phyloP scores from a whole-genome alignment of 2,797 vertebrate genomes.

The Epinephelus awoara region DNA sequence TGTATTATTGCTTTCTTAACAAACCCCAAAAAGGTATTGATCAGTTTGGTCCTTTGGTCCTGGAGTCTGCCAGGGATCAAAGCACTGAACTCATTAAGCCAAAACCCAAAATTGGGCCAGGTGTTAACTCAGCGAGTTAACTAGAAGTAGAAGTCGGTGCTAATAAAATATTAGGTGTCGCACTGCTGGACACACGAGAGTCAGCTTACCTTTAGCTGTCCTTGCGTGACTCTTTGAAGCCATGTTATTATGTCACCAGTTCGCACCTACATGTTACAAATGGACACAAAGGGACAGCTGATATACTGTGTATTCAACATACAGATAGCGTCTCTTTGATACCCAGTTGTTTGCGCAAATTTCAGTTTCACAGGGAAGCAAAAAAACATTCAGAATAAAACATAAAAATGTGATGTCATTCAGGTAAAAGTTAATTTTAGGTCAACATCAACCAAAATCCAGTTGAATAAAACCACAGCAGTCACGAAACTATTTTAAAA shows the following conservation, averaged over 20 bases:
- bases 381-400: background rate
- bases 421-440: background rate
- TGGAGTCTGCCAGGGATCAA: conserved; percentile 24
- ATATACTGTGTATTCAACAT: background rate
- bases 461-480: background rate
- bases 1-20: conserved; percentile 41
- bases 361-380: background rate
- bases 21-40: conserved; percentile 73
- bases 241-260: background rate
- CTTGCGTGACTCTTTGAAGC: background rate
- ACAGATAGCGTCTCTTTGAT: background rate
- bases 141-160: background rate
- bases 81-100: conserved; percentile 40
- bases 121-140: conserved; percentile 15
- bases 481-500: background rate
- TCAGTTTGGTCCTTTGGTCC: conserved; percentile 47
- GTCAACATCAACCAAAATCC: background rate
- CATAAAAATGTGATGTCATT: too few relatives aligned
- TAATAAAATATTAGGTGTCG: background rate
- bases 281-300: background rate
- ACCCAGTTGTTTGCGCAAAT: background rate
- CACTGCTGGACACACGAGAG: background rate
- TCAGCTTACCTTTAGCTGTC: conserved; percentile 13
- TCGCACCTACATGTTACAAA: background rate
- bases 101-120: conserved; percentile 7